Evolutionary conservation across 2,888 invertebrate species (phyloP).

Genomic region (Lordiphosa andalusiaca): DNA sequence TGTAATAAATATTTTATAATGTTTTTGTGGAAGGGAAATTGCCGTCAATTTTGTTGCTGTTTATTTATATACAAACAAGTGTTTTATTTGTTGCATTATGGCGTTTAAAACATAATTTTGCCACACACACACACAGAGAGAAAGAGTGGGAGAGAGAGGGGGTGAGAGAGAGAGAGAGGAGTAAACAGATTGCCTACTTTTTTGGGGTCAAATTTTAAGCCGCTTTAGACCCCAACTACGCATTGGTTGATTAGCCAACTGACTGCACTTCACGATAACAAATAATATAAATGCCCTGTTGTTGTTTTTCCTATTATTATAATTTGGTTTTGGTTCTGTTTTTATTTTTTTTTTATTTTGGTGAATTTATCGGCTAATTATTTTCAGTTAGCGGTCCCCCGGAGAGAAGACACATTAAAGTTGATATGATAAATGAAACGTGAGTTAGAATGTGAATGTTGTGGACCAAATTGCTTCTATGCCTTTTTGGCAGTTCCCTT

Average conservation of each 20-base stretch:
- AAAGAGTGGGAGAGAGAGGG: too few species aligned
- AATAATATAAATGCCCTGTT: background rate
- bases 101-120: conserved; percentile 47
- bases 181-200: conserved; percentile 56
- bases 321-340: too few species aligned
- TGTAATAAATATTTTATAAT: conserved; percentile 51
- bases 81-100: conserved; percentile 38
- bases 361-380: too few species aligned
- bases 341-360: too few species aligned
- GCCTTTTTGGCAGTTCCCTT: too few species aligned
- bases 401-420: too few species aligned
- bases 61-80: conserved; percentile 30
- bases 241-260: too few species aligned
- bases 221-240: conserved; percentile 29
- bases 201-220: conserved; percentile 40
- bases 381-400: too few species aligned
- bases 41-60: conserved; percentile 1
- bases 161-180: conserved; percentile 15
- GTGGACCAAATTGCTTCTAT: too few species aligned
- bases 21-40: conserved; percentile 6
- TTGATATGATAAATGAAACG: too few species aligned
- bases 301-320: too few species aligned
- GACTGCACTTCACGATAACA: background rate
- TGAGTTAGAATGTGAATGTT: too few species aligned
- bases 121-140: conserved; percentile 31